phyloP scores from a whole-genome alignment of 2,888 invertebrate species.

The Euphydryas editha region DNA sequence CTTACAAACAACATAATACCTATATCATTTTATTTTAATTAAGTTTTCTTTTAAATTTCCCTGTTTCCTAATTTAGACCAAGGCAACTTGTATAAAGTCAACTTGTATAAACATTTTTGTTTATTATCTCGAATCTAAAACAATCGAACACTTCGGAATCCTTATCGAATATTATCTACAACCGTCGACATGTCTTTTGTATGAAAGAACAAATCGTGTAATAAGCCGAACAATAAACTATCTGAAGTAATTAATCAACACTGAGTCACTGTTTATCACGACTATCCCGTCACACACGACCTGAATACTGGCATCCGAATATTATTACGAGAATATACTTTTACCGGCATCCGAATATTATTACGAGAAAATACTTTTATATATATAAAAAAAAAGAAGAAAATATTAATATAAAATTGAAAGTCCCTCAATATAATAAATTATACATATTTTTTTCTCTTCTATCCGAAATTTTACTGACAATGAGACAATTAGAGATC shows the following conservation, averaged over 20 bases:
- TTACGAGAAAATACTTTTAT: no score
- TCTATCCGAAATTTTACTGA: no score
- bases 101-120: background rate
- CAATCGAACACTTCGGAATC: background rate
- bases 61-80: no score
- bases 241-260: constrained; percentile 51
- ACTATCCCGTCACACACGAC: constrained; percentile 39
- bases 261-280: constrained; percentile 52
- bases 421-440: no score
- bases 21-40: background rate
- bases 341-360: no score
- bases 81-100: no score
- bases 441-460: no score
- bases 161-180: background rate
- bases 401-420: no score
- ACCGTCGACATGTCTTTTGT: background rate
- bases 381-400: no score
- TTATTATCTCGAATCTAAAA: background rate
- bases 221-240: constrained; percentile 48
- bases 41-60: background rate
- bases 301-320: background rate
- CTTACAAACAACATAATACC: background rate
- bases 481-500: no score
- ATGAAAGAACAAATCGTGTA: constrained; percentile 14
- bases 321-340: no score